Evolutionary conservation across 1,140 invertebrate species (phyloP).

Genomic region (Drosophila trapezifrons): DNA sequence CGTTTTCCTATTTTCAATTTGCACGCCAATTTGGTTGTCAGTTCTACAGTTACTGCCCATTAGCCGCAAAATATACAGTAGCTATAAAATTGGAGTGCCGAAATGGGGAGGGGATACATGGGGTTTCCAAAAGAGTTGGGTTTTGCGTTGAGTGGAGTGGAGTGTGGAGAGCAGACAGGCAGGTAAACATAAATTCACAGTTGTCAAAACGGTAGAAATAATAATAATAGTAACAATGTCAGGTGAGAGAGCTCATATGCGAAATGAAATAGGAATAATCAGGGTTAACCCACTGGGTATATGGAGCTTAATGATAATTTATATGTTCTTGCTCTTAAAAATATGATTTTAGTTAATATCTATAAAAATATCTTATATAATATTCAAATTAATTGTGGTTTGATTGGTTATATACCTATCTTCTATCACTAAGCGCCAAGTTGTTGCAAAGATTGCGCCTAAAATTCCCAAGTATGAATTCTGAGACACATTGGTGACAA

Average conservation of each 20-base stretch:
- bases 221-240: constrained; percentile 32
- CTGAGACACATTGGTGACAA: too few relatives aligned
- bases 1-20: constrained; percentile 58
- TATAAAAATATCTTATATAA: too few relatives aligned
- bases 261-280: background rate
- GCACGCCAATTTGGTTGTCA: constrained; percentile 71
- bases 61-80: constrained; percentile 75
- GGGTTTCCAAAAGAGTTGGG: constrained; percentile 11
- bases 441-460: too few relatives aligned
- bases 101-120: constrained; percentile 11
- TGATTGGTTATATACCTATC: too few relatives aligned
- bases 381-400: too few relatives aligned
- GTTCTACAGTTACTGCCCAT: constrained; percentile 64
- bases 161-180: constrained; percentile 23
- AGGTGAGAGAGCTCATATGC: constrained; percentile 4
- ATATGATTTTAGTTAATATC: too few relatives aligned
- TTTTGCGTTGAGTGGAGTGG: constrained; percentile 7
- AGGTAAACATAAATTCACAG: constrained; percentile 34
- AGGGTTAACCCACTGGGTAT: constrained; percentile 9
- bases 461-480: background rate
- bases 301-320: background rate
- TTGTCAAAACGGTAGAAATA: constrained; percentile 33
- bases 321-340: too few relatives aligned
- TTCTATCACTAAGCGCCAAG: too few relatives aligned
- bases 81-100: constrained; percentile 55